Evolutionary conservation across 1,140 invertebrate species (phyloP).

Genomic region (Solenopsis fugax): DNA sequence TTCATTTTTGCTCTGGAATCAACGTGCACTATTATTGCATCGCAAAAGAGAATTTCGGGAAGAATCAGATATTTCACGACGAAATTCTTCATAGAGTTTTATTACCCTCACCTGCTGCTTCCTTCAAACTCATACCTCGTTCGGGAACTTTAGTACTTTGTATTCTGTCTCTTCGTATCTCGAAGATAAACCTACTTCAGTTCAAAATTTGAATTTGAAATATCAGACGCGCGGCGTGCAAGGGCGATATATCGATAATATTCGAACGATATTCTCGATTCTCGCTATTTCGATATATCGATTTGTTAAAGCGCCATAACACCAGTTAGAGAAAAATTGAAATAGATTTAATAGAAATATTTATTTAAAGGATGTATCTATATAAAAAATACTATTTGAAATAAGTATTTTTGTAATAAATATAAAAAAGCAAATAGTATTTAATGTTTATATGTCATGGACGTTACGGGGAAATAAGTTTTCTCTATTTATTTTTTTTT

Average conservation of each 20-base stretch:
- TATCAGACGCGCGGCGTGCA: not conserved
- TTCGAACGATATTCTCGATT: not conserved
- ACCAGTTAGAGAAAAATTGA: not conserved
- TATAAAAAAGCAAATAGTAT: no score
- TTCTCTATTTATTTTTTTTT: no score
- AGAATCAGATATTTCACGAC: not conserved
- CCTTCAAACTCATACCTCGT: not conserved
- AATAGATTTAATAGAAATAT: no score
- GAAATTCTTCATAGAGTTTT: not conserved
- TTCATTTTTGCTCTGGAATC: no score
- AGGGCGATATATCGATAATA: constrained; percentile 6
- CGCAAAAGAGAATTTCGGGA: not conserved
- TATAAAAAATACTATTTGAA: no score
- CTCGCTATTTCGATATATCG: not conserved
- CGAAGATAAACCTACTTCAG: not conserved
- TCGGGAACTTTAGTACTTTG: not conserved
- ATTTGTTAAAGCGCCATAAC: not conserved
- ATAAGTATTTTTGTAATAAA: no score
- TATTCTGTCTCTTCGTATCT: not conserved
- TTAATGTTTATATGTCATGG: no score
- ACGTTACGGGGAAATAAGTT: no score
- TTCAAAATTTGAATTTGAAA: not conserved
- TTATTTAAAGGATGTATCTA: no score
- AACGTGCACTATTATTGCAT: not conserved
- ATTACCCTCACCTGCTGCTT: no score